phyloP scores from a whole-genome alignment of 1,140 invertebrate genomes.

The Tetramorium alpestre region DNA sequence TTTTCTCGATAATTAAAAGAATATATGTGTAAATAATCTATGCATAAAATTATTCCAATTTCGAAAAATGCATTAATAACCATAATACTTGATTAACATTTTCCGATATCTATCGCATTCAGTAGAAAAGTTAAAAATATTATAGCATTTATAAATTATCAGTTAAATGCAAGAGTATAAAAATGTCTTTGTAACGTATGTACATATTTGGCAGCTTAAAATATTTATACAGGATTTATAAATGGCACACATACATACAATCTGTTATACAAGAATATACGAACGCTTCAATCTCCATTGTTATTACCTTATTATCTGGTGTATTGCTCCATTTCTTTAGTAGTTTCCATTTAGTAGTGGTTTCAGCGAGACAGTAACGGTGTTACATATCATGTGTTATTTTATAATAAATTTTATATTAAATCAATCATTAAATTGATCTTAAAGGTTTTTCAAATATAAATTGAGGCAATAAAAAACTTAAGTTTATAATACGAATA shows the following conservation, averaged over 20 bases:
- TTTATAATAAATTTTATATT: not conserved
- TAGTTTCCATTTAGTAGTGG: not conserved
- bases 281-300: not conserved
- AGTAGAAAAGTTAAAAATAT: not conserved
- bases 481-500: not conserved
- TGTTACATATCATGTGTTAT: not conserved
- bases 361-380: not conserved
- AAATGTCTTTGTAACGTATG: not conserved
- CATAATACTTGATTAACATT: not conserved
- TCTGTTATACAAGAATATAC: not conserved
- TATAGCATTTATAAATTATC: slow-evolving; percentile 16
- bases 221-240: not conserved
- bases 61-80: slow-evolving; percentile 17
- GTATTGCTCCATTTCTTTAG: not conserved
- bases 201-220: slow-evolving; percentile 26
- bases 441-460: not conserved
- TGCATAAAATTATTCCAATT: slow-evolving; percentile 11
- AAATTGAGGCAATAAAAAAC: not conserved
- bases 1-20: slow-evolving; percentile 24
- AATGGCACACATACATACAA: slow-evolving; percentile 16
- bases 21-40: not conserved
- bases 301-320: not conserved
- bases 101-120: not conserved
- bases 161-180: not conserved
- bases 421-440: not conserved